These are phyloP conservation scores for Xanthia icteritia DNA, from an alignment of 2,888 invertebrate species.

Conservation along the genomic window DNA sequence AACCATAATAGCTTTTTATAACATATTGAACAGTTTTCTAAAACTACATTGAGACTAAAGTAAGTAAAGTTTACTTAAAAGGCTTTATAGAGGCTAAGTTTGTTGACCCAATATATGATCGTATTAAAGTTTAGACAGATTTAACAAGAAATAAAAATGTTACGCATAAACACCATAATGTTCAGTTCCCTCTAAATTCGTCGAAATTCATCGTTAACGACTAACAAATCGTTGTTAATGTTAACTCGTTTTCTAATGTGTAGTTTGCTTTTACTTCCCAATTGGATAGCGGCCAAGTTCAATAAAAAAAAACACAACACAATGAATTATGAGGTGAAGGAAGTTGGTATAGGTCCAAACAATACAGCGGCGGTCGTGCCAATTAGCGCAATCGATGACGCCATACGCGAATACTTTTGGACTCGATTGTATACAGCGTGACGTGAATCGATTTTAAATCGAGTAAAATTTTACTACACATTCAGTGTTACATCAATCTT, in stretches of 20 bases:
- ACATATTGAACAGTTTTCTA: background rate
- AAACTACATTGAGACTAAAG: background rate
- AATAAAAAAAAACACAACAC: slow-evolving; percentile 59
- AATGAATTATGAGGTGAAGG: slow-evolving; percentile 65
- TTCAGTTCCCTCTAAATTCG: background rate
- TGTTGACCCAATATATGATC: background rate
- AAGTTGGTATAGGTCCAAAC: slow-evolving; percentile 68
- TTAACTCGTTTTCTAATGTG: slow-evolving; percentile 51
- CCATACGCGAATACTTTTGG: slow-evolving; percentile 49
- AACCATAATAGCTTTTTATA: background rate
- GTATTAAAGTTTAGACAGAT: background rate
- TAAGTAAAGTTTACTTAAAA: background rate
- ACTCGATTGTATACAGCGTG: slow-evolving; percentile 35
- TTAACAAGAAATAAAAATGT: background rate
- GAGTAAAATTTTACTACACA: slow-evolving; percentile 33
- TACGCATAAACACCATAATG: background rate
- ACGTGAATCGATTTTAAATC: slow-evolving; percentile 48
- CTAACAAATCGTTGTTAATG: slow-evolving; percentile 16
- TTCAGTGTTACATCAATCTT: slow-evolving; percentile 47
- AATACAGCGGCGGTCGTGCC: slow-evolving; percentile 53
- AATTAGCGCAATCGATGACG: slow-evolving; percentile 61
- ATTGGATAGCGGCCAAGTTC: slow-evolving; percentile 62
- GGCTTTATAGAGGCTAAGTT: background rate
- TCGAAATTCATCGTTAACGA: slow-evolving; percentile 25
- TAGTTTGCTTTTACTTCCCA: slow-evolving; percentile 46